Evolutionary conservation across 2,888 invertebrate species (phyloP), one percentile per base, ranked within the genome.

Genomic region (Metallyticus violacea): DNA sequence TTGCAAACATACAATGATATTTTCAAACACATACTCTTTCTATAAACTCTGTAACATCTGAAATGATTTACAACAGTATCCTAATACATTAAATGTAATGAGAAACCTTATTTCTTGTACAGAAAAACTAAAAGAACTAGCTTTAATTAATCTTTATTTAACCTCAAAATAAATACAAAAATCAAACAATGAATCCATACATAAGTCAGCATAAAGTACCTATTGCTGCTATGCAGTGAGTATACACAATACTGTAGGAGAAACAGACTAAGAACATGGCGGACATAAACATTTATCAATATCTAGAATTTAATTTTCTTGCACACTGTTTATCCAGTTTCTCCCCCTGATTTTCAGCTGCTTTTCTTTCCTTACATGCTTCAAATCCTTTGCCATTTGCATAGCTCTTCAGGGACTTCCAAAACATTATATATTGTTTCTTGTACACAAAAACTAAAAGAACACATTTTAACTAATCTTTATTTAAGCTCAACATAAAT

Each of bases 331-430:
- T 7, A 76, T 83, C 82, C 26, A 83, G 22, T 76, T 77, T 77
- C 26, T 82, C 82, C 26, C 29, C 25, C 7, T 77, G 92, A 15
- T 93, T 93, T 87, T 94, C 95, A 15, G 92, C 92, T 0, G 94
- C 94, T 81, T 93, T 93, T 84, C 94, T 94, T 86, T 95, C 92
- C 89, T 95, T 95, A 95, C 95, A 95, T 0, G 93, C 94, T 28
- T 94, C 93, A 91, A 94, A 96, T 30, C 97, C 26, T 94, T 92
- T 1, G 97, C 95, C 98, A 98, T 98, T 26, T 93, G 91, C 40
- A 93, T 92, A 98, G 91, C 89, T 97, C 96, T 15, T 94, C 93
- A 0, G 97, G 97, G 9, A 98, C 94, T 89, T 95, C 95, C 93
- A 97, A 89, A 62, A n/a, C n/a, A n/a, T n/a, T n/a, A n/a, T n/a